A percentile compares a stretch with the other conserved stretches of the same genome.
Evolutionary conservation across 1,140 invertebrate genomes (phyloP).

Genomic region (Latrodectus geometricus): DNA sequence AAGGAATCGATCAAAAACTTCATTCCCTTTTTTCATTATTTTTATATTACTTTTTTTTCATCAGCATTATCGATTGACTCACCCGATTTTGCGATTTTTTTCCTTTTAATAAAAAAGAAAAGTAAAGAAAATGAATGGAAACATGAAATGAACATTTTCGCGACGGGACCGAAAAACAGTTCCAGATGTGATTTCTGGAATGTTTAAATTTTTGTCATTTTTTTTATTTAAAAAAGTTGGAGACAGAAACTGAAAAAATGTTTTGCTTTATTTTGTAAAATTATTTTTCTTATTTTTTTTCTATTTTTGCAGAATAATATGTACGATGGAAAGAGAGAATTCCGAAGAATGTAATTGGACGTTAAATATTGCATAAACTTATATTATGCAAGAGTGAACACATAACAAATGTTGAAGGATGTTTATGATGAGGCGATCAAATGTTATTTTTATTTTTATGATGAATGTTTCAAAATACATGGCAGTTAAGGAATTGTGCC

Average conservation of each 20-base stretch:
- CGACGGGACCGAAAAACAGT: neutral
- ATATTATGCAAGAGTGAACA: neutral
- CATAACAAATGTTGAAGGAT: neutral
- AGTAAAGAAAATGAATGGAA: neutral
- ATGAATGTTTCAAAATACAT: too few species aligned
- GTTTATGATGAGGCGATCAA: too few species aligned
- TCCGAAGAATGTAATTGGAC: neutral
- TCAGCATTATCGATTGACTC: constrained; percentile 4
- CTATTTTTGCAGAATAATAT: neutral
- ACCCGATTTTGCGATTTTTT: neutral
- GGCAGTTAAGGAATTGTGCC: too few species aligned
- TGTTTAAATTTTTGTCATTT: too few species aligned
- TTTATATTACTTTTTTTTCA: neutral
- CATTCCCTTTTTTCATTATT: too few species aligned
- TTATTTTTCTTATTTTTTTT: neutral
- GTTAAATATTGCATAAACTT: neutral
- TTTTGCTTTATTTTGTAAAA: neutral
- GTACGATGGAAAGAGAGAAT: neutral
- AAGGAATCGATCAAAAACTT: neutral
- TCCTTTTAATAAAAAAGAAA: neutral
- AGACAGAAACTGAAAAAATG: too few species aligned
- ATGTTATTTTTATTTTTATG: too few species aligned
- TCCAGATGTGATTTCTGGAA: neutral
- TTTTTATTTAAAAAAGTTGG: too few species aligned
- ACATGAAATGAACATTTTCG: neutral